Evolutionary conservation across 1,140 invertebrate genomes (phyloP).

Genomic region (Lerema accius): DNA sequence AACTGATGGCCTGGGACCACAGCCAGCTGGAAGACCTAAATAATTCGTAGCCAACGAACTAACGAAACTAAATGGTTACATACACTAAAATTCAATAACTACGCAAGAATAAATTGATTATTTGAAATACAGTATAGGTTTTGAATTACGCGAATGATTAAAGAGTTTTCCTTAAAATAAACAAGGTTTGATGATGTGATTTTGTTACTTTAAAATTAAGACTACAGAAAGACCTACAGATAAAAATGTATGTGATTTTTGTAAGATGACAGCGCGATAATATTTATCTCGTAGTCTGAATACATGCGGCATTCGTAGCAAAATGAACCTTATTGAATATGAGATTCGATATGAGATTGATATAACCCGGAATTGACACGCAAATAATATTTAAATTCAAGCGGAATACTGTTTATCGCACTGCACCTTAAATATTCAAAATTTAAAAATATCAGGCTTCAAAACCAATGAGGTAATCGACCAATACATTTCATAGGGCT

Average conservation of each 20-base stretch:
- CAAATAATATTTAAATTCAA: conserved; percentile 21
- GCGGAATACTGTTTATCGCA: conserved; percentile 15
- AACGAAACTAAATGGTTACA: conserved; percentile 41
- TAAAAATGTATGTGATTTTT: conserved; percentile 17
- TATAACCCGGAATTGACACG: too few species aligned
- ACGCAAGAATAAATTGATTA: conserved; percentile 31
- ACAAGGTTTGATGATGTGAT: conserved; percentile 23
- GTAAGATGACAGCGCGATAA: conserved; percentile 31
- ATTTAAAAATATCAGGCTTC: conserved; percentile 20
- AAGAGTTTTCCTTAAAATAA: conserved; percentile 23
- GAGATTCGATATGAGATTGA: too few species aligned
- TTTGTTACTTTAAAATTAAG: conserved; percentile 32
- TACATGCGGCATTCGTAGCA: conserved; percentile 2
- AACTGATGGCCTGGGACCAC: conserved; percentile 48
- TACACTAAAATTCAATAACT: conserved; percentile 32
- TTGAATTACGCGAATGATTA: conserved; percentile 32
- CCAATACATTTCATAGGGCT: conserved; percentile 31
- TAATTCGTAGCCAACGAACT: conserved; percentile 80
- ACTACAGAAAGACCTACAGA: conserved; percentile 30
- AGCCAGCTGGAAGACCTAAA: conserved; percentile 76
- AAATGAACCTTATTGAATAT: neutral
- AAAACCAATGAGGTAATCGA: conserved; percentile 26
- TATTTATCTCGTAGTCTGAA: neutral
- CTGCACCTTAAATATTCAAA: conserved; percentile 23
- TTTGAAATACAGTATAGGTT: conserved; percentile 33